Conservation (phyloP, 2,113 vertebrate species). For the Erinaceus europaeus region DNA sequence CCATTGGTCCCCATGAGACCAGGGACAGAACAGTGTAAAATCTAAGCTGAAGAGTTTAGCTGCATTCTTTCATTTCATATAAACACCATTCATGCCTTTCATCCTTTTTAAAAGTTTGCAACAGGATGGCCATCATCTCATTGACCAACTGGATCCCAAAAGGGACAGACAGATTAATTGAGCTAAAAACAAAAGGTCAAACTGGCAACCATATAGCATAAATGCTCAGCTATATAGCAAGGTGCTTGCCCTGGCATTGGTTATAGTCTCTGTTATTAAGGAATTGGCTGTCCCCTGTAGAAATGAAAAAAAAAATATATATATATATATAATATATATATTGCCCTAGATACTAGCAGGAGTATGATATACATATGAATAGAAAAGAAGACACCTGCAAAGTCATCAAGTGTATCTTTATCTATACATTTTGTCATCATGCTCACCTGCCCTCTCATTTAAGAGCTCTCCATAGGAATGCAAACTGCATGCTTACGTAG, state of each 20-base stretch:
- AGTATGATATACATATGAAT: not conserved
- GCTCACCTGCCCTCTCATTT: not conserved
- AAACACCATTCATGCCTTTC: not conserved
- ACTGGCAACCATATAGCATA: not conserved
- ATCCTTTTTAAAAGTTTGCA: conserved; percentile 6
- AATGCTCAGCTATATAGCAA: not conserved
- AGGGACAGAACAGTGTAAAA: conserved; percentile 11
- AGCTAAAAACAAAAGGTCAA: conserved; percentile 34
- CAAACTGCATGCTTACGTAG: not conserved
- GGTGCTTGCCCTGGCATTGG: not conserved
- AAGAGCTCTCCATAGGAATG: conserved; percentile 49
- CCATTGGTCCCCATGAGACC: not conserved
- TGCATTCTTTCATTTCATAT: not conserved
- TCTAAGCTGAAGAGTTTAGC: not conserved
- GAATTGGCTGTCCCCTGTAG: not conserved
- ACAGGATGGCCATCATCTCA: not conserved
- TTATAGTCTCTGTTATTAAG: not conserved
- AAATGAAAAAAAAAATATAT: not conserved
- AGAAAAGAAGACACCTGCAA: conserved; percentile 5
- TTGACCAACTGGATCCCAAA: not conserved
- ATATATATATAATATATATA: no score
- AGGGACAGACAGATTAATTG: not conserved
- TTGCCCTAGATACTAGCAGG: not conserved
- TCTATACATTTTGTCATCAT: conserved; percentile 26
- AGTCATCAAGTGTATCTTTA: conserved; percentile 9